Evolutionary conservation across 2,113 vertebrate species (phyloP).

Genomic region (Raja brachyura): DNA sequence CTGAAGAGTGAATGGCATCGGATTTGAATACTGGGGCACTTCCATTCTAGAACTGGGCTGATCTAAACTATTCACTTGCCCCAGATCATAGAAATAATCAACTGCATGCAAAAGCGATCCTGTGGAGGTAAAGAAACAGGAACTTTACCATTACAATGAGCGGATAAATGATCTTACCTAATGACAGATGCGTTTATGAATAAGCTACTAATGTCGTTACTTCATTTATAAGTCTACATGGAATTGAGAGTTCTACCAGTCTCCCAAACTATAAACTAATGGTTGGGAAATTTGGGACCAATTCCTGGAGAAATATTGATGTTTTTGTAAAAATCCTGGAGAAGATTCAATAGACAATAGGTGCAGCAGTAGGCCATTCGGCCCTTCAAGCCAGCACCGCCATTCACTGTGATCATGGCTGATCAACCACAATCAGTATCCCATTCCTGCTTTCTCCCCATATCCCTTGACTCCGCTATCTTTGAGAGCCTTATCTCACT

Average conservation of each 20-base stretch:
- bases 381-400: too few species aligned
- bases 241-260: not conserved
- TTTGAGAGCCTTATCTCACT: too few species aligned
- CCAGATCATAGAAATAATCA: constrained; percentile 28
- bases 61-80: constrained; percentile 1
- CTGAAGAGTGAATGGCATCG: not conserved
- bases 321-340: not conserved
- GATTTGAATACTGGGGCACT: not conserved
- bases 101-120: not conserved
- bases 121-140: not conserved
- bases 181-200: too few species aligned
- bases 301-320: not conserved
- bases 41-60: not conserved
- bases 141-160: not conserved
- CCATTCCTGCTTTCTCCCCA: too few species aligned
- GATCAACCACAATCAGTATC: too few species aligned
- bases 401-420: too few species aligned
- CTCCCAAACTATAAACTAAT: not conserved
- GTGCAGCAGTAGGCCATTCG: too few species aligned
- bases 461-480: too few species aligned
- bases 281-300: not conserved
- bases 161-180: not conserved
- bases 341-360: not conserved
- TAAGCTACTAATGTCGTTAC: not conserved
- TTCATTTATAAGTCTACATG: not conserved